These are phyloP conservation scores for Capitella teleta DNA, from an alignment of 1,140 invertebrate genomes.

Conservation along the genomic window DNA sequence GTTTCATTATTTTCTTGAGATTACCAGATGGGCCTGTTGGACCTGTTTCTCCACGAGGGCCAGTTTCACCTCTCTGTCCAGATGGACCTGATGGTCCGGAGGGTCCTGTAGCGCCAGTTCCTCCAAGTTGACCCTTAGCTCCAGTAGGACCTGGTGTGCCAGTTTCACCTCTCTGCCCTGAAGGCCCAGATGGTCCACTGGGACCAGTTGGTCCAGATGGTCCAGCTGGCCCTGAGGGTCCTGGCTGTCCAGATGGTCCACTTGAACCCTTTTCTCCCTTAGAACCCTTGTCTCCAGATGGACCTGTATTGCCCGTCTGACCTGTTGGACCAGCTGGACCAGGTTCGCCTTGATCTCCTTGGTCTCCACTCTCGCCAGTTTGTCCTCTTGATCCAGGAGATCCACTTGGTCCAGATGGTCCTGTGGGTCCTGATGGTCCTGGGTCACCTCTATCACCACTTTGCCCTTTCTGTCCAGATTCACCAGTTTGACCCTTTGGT, in stretches of 20 bases:
- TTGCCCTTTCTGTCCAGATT: slow-evolving; percentile 9
- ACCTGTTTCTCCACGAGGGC: slow-evolving; percentile 52
- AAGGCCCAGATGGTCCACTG: not conserved
- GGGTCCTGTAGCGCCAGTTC: not conserved
- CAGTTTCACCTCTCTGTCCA: not conserved
- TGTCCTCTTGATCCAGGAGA: slow-evolving; percentile 2
- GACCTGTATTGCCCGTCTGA: slow-evolving; percentile 2
- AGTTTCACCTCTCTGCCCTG: slow-evolving; percentile 51
- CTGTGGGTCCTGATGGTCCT: slow-evolving; percentile 6
- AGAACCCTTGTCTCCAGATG: not conserved
- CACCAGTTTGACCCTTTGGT: slow-evolving; percentile 6
- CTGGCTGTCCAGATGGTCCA: slow-evolving; percentile 4
- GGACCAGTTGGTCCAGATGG: slow-evolving; percentile 2
- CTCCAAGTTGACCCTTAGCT: not conserved
- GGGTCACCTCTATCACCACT: not conserved
- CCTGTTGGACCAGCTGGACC: slow-evolving; percentile 7
- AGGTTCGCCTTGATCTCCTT: slow-evolving; percentile 1
- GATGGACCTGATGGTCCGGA: not conserved
- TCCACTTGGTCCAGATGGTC: slow-evolving; percentile 2
- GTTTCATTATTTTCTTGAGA: too few species aligned
- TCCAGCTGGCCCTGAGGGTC: not conserved
- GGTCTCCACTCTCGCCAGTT: not conserved
- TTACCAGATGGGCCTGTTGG: slow-evolving; percentile 1
- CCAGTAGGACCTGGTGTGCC: too few species aligned
- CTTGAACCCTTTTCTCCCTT: slow-evolving; percentile 3